Base-by-base conservation (phyloP, 2,797 vertebrate genomes). In the Threskiornis aethiopicus region DNA sequence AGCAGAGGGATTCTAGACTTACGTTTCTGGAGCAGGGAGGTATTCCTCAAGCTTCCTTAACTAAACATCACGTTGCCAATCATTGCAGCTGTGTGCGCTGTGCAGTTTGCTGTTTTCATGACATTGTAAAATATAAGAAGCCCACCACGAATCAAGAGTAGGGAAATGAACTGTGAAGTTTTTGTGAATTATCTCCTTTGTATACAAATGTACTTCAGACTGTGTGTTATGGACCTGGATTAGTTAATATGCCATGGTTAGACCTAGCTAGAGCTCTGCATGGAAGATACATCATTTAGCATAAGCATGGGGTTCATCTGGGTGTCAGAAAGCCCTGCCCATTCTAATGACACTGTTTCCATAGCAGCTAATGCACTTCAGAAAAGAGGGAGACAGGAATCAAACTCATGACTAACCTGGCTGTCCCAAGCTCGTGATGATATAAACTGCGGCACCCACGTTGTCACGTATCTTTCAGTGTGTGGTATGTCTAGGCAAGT, bases 291-390 rank as follows among this genome's bases (percentile, higher is more conserved):
- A 65, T 82, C 29, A n/a, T 86, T 95, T 90, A 93, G 62, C 42
- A 41, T 66, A 81, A 94, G 57, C 55, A 82, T 42, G 80, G 75
- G 18, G 57, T 94, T 97, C 94, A 89, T 69, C 42, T 81, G 71
- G 37, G 49, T 96, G 79, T 95, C 95, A 88, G 69, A 80, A 84
- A 92, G 81, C 72, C 66, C n/a, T 93, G 76, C 93, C 93, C 89
- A 20, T 96, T 87, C 66, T 78, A 85, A 65, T 83, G 89, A 71
- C n/a, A 59, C 29, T 49, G 96, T 98, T 97, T 93, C 97, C 95
- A 97, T 97, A 96, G 97, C 81, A 97, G 96, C 97, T 96, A 95
- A 96, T 84, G 72, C 67, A 89, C 51, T 78, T 87, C 59, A 93
- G 77, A 80, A 66, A 59, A 76, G 89, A 71, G 61, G 41, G 82